phyloP scores from a whole-genome alignment of 2,113 vertebrate species.

The Arizona elegans region DNA sequence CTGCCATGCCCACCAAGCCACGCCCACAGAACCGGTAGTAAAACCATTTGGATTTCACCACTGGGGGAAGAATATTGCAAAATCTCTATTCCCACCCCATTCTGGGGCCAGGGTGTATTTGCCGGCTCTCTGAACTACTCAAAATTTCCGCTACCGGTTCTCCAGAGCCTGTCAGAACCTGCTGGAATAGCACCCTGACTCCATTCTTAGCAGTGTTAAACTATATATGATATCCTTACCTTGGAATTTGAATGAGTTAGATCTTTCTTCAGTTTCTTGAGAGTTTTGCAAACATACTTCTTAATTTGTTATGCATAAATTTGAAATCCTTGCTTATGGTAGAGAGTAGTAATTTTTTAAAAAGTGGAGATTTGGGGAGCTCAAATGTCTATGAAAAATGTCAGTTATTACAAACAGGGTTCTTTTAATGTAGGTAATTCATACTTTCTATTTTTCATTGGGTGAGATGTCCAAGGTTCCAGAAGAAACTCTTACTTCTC shows the following conservation, averaged over 20 bases:
- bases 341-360: slow-evolving; percentile 25
- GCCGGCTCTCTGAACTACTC: no score
- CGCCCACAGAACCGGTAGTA: no score
- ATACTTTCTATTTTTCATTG: background rate
- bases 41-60: no score
- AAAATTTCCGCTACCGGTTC: no score
- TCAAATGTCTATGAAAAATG: background rate
- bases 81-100: no score
- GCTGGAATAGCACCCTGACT: slow-evolving; percentile 5
- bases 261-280: slow-evolving; percentile 54
- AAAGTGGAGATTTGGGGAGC: background rate
- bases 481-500: background rate
- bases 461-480: background rate
- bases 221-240: slow-evolving; percentile 63
- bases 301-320: slow-evolving; percentile 45
- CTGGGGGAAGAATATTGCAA: no score
- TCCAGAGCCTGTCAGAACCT: no score
- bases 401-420: background rate
- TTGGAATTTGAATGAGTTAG: slow-evolving; percentile 68
- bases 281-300: slow-evolving; percentile 58
- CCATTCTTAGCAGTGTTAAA: slow-evolving; percentile 65
- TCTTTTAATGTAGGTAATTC: background rate
- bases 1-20: no score
- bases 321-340: slow-evolving; percentile 45
- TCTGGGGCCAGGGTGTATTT: no score